phyloP scores from a whole-genome alignment of 2,113 vertebrate species.

The Carettochelys insculpta region DNA sequence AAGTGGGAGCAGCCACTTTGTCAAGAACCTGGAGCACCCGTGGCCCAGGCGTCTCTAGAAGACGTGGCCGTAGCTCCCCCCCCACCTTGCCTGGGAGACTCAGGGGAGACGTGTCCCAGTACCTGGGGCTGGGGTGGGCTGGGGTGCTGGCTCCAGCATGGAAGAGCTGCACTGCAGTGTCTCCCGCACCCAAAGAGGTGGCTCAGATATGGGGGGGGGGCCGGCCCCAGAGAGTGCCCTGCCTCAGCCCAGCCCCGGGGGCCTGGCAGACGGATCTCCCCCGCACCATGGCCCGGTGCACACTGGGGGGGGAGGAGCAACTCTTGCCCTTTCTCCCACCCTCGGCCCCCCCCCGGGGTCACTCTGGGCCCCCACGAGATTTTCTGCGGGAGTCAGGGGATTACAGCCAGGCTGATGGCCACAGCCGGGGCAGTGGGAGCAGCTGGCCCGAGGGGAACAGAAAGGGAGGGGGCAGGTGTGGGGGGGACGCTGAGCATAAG shows the following conservation, averaged over 20 bases:
- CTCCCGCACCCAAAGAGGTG: not conserved
- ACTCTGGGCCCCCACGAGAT: not conserved
- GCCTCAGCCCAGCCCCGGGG: not conserved
- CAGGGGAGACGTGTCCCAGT: not conserved
- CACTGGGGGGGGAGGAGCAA: not conserved
- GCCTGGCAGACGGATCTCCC: not conserved
- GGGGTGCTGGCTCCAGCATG: not conserved
- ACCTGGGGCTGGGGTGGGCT: not conserved
- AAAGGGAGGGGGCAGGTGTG: not conserved
- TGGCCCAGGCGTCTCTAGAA: no score
- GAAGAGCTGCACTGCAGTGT: not conserved
- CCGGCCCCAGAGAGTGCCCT: not conserved
- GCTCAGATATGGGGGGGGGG: not conserved
- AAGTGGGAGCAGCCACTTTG: no score
- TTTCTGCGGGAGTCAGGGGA: not conserved
- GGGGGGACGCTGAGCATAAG: not conserved
- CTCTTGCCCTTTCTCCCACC: no score
- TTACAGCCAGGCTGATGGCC: not conserved
- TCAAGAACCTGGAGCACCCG: no score
- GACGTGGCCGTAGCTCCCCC: no score
- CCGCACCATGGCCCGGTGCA: not conserved
- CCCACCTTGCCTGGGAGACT: no score
- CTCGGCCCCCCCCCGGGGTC: no score
- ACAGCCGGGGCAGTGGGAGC: not conserved
- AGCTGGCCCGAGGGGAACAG: not conserved